Conservation (phyloP, 2,113 vertebrate genomes). For the Chaetura pelagica region DNA sequence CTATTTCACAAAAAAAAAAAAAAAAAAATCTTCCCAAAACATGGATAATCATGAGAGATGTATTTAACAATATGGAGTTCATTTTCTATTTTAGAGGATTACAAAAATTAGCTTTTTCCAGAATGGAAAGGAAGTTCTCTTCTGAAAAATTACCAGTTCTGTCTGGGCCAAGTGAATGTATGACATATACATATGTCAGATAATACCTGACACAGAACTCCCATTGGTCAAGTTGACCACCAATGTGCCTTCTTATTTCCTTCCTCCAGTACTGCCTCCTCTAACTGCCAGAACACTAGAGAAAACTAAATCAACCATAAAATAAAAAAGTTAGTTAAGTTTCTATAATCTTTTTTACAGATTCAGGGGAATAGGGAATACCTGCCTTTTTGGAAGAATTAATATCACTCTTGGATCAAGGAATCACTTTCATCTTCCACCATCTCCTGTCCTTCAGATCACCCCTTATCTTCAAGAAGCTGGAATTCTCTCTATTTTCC, state of each 20-base stretch:
- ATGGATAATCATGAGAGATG: neutral
- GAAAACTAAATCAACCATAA: conserved; percentile 1
- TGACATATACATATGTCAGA: neutral
- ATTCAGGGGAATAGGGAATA: neutral
- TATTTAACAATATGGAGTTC: neutral
- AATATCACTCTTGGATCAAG: neutral
- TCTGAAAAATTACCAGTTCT: neutral
- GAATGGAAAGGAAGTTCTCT: neutral
- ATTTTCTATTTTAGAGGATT: neutral
- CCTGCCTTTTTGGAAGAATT: neutral
- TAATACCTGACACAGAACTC: neutral
- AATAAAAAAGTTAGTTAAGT: neutral
- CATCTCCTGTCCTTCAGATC: neutral
- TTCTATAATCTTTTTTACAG: neutral
- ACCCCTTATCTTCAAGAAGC: neutral
- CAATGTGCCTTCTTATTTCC: neutral
- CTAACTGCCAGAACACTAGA: neutral
- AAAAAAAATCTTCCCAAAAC: neutral
- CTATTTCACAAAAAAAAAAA: neutral
- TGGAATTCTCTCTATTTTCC: neutral
- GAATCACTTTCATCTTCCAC: neutral
- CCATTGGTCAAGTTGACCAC: neutral
- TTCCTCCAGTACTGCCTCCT: neutral
- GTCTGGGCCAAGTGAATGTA: neutral
- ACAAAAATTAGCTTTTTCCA: neutral